phyloP scores from a whole-genome alignment of 2,888 invertebrate genomes.

The Apamea anceps region DNA sequence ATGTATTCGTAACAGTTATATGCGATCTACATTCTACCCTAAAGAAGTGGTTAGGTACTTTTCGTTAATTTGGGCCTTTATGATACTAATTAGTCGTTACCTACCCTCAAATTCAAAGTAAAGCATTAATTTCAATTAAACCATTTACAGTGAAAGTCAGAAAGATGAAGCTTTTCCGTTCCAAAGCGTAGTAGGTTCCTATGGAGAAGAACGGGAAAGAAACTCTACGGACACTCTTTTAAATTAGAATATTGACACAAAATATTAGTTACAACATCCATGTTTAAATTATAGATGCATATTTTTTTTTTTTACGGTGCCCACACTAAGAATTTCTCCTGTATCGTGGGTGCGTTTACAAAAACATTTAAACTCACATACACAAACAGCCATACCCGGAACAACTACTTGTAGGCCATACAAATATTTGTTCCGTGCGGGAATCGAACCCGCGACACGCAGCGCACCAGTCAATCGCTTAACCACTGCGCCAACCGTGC shows the following conservation, averaged over 20 bases:
- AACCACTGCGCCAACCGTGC: no score
- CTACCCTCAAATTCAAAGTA: no score
- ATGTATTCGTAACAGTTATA: neutral
- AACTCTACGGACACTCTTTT: no score
- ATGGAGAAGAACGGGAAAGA: neutral
- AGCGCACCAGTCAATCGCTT: no score
- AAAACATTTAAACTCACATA: no score
- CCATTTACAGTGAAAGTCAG: neutral
- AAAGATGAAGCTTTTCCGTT: neutral
- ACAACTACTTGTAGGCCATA: no score
- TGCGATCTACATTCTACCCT: neutral
- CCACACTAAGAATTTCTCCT: no score
- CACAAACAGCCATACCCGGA: no score
- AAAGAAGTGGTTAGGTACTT: neutral
- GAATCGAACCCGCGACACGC: no score
- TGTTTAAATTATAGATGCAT: neutral
- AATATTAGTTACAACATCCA: neutral
- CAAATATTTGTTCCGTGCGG: no score
- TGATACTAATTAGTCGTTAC: neutral
- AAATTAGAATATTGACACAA: neutral
- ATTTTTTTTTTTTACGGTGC: no score
- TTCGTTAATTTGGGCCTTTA: neutral
- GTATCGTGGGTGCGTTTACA: no score
- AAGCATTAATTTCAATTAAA: neutral
- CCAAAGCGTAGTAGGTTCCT: neutral